phyloP scores from a whole-genome alignment of 2,797 vertebrate species.

The Rhynchotus rufescens region DNA sequence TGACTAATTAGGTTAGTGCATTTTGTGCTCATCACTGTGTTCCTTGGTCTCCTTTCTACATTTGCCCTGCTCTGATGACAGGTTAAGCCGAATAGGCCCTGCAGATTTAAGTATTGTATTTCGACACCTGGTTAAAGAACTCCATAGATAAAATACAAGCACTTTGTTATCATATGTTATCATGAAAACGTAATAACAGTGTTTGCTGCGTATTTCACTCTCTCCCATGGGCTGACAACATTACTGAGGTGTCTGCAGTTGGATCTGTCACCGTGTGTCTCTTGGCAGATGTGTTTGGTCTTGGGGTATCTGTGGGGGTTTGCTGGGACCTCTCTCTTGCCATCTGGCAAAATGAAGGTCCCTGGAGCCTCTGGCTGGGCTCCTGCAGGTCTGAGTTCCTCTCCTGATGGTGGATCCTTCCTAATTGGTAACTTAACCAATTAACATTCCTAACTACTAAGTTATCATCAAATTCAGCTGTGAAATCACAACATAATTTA shows the following conservation, averaged over 20 bases:
- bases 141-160: background rate
- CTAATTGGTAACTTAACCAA: background rate
- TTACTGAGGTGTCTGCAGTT: accelerated
- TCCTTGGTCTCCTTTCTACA: background rate
- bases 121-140: background rate
- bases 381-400: background rate
- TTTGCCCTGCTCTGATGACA: background rate
- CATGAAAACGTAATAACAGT: background rate
- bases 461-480: background rate
- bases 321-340: background rate
- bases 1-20: slow-evolving; percentile 18
- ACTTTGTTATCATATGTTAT: background rate
- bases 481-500: background rate
- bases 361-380: background rate
- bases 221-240: background rate
- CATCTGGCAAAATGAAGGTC: background rate
- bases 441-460: background rate
- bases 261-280: background rate
- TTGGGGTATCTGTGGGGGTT: background rate
- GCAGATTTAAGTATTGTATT: background rate
- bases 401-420: background rate
- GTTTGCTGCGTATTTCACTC: background rate
- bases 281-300: background rate
- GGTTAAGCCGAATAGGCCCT: background rate
- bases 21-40: background rate